Conservation (phyloP, 2,113 vertebrate species). For the Pteruthius melanotis region DNA sequence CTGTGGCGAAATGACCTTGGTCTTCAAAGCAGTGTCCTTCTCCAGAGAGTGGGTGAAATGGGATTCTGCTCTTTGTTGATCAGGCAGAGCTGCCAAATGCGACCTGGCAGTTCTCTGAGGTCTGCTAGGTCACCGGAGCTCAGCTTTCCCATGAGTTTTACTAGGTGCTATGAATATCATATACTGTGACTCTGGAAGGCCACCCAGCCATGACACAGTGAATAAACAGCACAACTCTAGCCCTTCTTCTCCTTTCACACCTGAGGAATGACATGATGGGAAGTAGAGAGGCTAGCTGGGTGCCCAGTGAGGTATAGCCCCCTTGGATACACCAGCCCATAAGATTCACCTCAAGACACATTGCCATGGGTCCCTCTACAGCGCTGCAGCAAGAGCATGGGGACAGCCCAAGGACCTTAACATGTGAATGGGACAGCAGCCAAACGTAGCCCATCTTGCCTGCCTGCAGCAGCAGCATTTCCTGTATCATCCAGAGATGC, state of each 20-base stretch:
- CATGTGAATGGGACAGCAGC: not conserved
- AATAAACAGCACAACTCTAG: not conserved
- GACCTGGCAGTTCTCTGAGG: not conserved
- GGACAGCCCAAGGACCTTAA: not conserved
- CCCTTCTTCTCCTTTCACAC: not conserved
- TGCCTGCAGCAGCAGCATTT: not conserved
- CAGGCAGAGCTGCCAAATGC: not conserved
- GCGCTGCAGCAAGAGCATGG: rapidly evolving
- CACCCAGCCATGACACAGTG: not conserved
- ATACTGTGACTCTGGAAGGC: not conserved
- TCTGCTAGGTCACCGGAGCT: not conserved
- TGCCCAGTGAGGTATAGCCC: not conserved
- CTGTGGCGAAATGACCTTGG: not conserved
- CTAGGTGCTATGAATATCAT: not conserved
- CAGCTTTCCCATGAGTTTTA: constrained; percentile 1
- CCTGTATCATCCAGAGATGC: not conserved
- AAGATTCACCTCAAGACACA: not conserved
- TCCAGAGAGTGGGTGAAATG: not conserved
- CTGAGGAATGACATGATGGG: rapidly evolving
- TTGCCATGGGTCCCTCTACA: not conserved
- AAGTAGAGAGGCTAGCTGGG: not conserved
- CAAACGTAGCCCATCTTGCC: not conserved
- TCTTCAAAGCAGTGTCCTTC: not conserved
- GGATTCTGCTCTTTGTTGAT: not conserved
- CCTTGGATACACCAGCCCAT: not conserved